Evolutionary conservation across 2,888 invertebrate genomes (phyloP).

Genomic region (Rhabditoides inermis): DNA sequence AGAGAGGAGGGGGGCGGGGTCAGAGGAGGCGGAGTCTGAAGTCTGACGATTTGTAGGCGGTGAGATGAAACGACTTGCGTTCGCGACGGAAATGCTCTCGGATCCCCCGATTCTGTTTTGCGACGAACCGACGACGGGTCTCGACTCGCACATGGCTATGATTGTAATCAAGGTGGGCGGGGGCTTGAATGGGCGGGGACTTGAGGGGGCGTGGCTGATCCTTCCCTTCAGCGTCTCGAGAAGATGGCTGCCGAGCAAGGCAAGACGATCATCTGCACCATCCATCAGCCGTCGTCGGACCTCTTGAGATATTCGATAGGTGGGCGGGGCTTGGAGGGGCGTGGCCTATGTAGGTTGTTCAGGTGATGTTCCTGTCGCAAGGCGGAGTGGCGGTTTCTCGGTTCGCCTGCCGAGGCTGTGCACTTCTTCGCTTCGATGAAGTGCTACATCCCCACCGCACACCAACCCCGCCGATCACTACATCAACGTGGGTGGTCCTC

Average conservation of each 20-base stretch:
- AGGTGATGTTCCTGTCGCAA: slow-evolving; percentile 71
- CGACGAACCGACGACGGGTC: slow-evolving; percentile 85
- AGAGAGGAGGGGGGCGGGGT: too few relatives aligned
- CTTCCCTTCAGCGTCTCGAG: slow-evolving; percentile 25
- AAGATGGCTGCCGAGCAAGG: slow-evolving; percentile 58
- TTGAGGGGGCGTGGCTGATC: too few relatives aligned
- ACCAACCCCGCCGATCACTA: slow-evolving; percentile 54
- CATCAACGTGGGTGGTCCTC: slow-evolving; percentile 32
- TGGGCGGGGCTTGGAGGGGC: slow-evolving; percentile 5
- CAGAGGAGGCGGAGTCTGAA: too few relatives aligned
- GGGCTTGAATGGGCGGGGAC: not conserved
- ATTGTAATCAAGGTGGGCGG: slow-evolving; percentile 71
- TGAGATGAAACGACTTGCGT: slow-evolving; percentile 84
- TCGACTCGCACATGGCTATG: slow-evolving; percentile 91
- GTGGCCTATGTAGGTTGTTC: slow-evolving; percentile 13
- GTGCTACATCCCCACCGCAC: slow-evolving; percentile 46
- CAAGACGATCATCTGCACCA: slow-evolving; percentile 81
- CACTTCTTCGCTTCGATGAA: slow-evolving; percentile 73
- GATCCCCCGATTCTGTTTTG: slow-evolving; percentile 89
- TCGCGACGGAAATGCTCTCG: slow-evolving; percentile 84
- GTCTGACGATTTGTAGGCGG: slow-evolving; percentile 88
- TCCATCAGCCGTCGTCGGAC: slow-evolving; percentile 89
- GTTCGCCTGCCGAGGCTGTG: slow-evolving; percentile 70
- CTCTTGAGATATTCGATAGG: slow-evolving; percentile 76
- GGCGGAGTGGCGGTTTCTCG: slow-evolving; percentile 76